A percentile compares a stretch with the other conserved stretches of the same genome.
Conservation (phyloP, 2,797 vertebrate species). For the Hippopotamyrus pictus region DNA sequence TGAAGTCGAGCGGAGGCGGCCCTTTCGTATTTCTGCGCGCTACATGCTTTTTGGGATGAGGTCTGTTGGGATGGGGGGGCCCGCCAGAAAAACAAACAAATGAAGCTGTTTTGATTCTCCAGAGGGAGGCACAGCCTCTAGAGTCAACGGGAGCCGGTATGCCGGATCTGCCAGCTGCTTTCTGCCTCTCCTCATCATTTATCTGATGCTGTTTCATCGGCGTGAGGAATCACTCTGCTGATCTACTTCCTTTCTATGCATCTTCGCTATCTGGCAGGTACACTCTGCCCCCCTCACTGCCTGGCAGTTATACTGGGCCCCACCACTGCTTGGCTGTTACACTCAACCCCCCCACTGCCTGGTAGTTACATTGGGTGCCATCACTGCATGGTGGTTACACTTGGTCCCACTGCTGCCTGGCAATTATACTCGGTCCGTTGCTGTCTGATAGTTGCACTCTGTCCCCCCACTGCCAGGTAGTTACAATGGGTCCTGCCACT, state of each 20-base stretch:
- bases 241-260: neutral
- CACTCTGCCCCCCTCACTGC: neutral
- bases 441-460: neutral
- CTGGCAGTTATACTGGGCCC: neutral
- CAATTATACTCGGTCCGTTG: neutral
- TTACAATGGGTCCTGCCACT: neutral
- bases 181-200: neutral
- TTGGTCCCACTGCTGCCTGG: no score
- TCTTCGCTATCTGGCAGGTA: neutral
- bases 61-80: neutral
- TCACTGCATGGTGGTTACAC: no score
- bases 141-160: neutral
- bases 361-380: neutral
- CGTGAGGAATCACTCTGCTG: neutral
- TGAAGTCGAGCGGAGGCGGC: constrained; percentile 44
- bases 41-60: constrained; percentile 10
- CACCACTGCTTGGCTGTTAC: neutral
- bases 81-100: constrained; percentile 1
- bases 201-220: neutral
- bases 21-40: neutral
- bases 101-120: constrained; percentile 5
- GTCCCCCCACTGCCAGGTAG: neutral
- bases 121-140: neutral
- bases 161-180: neutral
- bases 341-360: neutral